phyloP scores from a whole-genome alignment of 2,113 vertebrate genomes.

The Gulo gulo region DNA sequence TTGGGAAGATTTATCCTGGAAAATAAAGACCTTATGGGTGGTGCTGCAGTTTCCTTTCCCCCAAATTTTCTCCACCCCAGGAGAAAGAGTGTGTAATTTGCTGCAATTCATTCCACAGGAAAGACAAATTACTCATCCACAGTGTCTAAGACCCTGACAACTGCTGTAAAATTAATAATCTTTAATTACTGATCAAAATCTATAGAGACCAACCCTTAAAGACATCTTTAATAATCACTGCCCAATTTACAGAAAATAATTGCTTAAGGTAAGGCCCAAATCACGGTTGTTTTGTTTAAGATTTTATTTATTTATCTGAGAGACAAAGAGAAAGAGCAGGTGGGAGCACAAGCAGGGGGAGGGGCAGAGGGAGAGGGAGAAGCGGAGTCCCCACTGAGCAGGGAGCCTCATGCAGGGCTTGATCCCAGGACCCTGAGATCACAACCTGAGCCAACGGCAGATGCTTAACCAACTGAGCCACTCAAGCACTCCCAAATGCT shows the following conservation, averaged over 20 bases:
- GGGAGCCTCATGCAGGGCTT: not conserved
- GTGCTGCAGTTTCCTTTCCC: conserved; percentile 63
- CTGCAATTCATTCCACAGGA: not conserved
- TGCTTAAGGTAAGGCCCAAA: conserved; percentile 20
- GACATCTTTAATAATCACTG: not conserved
- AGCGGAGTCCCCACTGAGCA: not conserved
- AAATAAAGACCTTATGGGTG: conserved; percentile 59
- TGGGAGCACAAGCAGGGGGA: not conserved
- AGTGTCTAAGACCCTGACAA: not conserved
- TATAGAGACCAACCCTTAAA: not conserved
- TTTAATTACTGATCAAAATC: not conserved
- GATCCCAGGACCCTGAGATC: not conserved
- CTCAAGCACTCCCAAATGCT: not conserved
- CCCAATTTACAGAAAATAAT: not conserved
- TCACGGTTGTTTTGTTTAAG: not conserved
- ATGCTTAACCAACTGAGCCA: not conserved
- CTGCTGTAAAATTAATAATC: not conserved
- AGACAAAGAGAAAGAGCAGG: not conserved
- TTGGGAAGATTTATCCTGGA: conserved; percentile 61
- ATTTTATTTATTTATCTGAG: not conserved
- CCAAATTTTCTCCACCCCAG: not conserved
- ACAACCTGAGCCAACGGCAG: not conserved
- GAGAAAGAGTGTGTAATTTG: not conserved
- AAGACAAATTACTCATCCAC: not conserved
- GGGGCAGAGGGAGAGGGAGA: not conserved